These are phyloP conservation scores for Drosophila quinaria DNA, from an alignment of 2,888 invertebrate genomes.

Conservation along the genomic window DNA sequence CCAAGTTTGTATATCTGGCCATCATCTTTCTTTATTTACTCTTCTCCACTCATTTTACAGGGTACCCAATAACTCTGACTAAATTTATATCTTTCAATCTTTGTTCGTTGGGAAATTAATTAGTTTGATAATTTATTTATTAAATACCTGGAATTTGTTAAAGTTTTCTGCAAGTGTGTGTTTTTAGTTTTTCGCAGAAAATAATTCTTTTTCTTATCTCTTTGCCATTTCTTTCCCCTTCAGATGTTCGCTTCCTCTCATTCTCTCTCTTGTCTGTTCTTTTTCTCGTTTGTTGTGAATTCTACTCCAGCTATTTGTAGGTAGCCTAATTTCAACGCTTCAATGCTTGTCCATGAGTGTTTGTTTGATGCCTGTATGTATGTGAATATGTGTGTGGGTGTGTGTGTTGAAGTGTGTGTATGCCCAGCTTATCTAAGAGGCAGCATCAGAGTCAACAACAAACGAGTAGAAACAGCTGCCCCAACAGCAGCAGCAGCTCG, in stretches of 20 bases:
- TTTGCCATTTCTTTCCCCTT: conserved; percentile 10
- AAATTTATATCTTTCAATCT: conserved; percentile 2
- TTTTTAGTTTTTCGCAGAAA: conserved; percentile 31
- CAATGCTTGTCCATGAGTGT: conserved; percentile 61
- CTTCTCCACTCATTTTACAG: not conserved
- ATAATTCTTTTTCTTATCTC: conserved; percentile 22
- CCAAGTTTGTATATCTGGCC: no score
- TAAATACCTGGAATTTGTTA: conserved; percentile 25
- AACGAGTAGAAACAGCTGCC: conserved; percentile 38
- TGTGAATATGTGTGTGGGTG: conserved; percentile 11
- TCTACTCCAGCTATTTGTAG: conserved; percentile 58
- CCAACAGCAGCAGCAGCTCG: conserved; percentile 30
- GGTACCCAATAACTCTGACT: not conserved
- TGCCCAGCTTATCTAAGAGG: conserved; percentile 67
- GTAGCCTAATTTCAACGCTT: conserved; percentile 81
- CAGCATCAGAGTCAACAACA: conserved; percentile 62
- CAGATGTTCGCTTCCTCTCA: conserved; percentile 4
- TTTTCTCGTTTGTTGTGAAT: conserved; percentile 23
- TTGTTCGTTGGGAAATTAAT: not conserved
- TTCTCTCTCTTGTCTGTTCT: conserved; percentile 4
- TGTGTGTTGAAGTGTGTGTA: conserved; percentile 34
- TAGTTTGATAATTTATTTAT: conserved; percentile 18
- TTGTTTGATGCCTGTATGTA: conserved; percentile 4
- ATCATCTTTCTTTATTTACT: not conserved
- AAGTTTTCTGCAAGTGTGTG: conserved; percentile 25